Base-by-base conservation (phyloP, 2,113 vertebrate genomes). In the Argyrosomus japonicus region DNA sequence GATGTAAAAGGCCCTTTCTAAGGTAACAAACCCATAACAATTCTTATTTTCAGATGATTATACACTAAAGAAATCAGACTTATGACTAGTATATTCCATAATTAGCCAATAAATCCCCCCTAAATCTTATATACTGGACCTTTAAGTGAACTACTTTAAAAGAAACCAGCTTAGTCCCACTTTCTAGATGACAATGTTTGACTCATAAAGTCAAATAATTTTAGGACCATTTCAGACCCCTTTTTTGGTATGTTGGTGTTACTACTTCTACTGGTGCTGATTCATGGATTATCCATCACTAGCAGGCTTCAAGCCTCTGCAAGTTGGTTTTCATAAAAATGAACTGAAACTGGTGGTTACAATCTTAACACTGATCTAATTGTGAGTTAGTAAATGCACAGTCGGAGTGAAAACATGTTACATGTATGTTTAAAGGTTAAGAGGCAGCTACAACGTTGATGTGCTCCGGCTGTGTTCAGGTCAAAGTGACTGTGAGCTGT, bases 381-480 rank as follows among this genome's bases (percentile, higher is more conserved):
- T 5, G 13, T 2, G 51, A 17, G 3, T 32, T 4, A 47, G 5
- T 48, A 45, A 25, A 57, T 43, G n/a, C 4, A 11, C n/a, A 45
- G 2, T 15, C 19, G 6, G n/a, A 65, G 23, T 19, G n/a, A 21
- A 58, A 29, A 58, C 13, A 17, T 23, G 53, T 56, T 4, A 23
- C 8, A 4, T 54, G 21, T 54, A 18, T 6, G 18, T 51, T 14
- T 51, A 19, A 47, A 51, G 48, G 32, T 32, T 32, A 29, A 29
- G 4, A 32, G 32, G 6, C 32, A 19, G 48, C 7, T 15, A 36
- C 19, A 56, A 14, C 25, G 17, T 18, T 12, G 0, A 9, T 32
- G 11, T 18, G 0, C 3, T 54, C 0, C 3, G 13, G 0, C 21
- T 36, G 0, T 15, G 1, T 27, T 0, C 2, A 54, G 0, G 36